Evolutionary conservation across 2,888 invertebrate genomes (phyloP), one percentile per base, ranked within the genome.

Genomic region (Oxystoma pomonae): DNA sequence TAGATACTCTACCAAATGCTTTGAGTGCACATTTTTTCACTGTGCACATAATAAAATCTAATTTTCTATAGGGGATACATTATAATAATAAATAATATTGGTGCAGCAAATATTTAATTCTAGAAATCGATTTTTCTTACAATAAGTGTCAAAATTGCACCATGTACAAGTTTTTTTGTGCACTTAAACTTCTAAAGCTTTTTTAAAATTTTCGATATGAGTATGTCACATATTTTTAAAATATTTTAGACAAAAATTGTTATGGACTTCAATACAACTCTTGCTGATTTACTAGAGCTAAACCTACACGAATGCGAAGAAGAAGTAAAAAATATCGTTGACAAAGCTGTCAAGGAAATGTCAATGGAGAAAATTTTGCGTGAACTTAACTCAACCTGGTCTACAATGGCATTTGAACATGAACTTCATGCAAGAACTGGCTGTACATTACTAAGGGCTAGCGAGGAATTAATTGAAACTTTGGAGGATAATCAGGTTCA

Each of bases 291-390:
- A 19, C 82, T 98, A 67, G 92, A 92, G 2, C 81, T 98, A 57
- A 96, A 96, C 80, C 85, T 98, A 9, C 98, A 98, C 79, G 94
- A 96, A 80, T 97, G 94, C 79, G 98, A 98, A 80, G 98, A 98
- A 78, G 97, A 98, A 80, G 97, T 96, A 0, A 94, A 96, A 76
- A 95, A 94, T 78, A 97, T 98, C 73, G 98, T 98, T 7, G 98
- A 98, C 79, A 97, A 97, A 82, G 96, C 98, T 0, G 96, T 96
- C 0, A 98, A 98, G 81, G 98, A 98, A 83, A 96, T 96, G 94
- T 94, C 95, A 1, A 98, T 98, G 96, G 98, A 98, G 80, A 97
- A 96, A 78, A 90, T 92, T 61, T 83, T 98, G 58, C 87, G 92
- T 69, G 97, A 98, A 74, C 81, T 98, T 63, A 89, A 96, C 74